Evolutionary conservation across 2,113 vertebrate species (phyloP), one percentile per base, ranked within the genome.

Genomic region (Vulpes vulpes): DNA sequence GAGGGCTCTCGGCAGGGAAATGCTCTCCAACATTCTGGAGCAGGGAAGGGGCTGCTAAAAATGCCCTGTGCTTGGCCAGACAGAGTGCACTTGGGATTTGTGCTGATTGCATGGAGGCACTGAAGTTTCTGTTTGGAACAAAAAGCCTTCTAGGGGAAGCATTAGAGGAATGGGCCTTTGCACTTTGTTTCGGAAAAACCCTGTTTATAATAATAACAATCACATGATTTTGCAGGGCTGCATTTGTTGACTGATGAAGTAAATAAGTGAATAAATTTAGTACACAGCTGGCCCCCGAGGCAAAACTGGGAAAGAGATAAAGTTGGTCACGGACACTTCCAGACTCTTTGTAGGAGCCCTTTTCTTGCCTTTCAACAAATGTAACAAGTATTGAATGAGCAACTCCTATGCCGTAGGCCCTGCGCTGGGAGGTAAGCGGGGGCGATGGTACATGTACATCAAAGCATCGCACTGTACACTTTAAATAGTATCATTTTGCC

Each of bases 181-280:
- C 25, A 19, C 89, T 95, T 94, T 86, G 51, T 60, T 95, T 95
- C 88, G 43, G 89, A 83, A 92, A 80, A 94, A 69, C 49, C 15
- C 79, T 90, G 79, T 92, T 96, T 97, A 81, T 87, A 57, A 89
- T 74, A 73, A 91, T 81, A 96, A 80, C 55, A 43, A 86, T 80
- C 51, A 16, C 55, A 12, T 82, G 92, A 94, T 85, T 80, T 81
- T 89, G 78, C 93, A 85, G 87, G 81, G 91, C 83, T 73, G 60
- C 55, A 7, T 90, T 94, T 96, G 94, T 93, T 92, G 97, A 94
- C 49, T 60, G 67, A 69, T 20, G 74, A 38, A 96, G 87, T 97
- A 97, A 98, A 92, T 95, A 93, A 92, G 38, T 22, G 90, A 96
- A 64, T 92, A 81, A 51, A 84, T 81, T 96, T 88, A 65, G 80